Evolutionary conservation across 2,797 vertebrate genomes (phyloP).

Genomic region (Muscicapa striata): DNA sequence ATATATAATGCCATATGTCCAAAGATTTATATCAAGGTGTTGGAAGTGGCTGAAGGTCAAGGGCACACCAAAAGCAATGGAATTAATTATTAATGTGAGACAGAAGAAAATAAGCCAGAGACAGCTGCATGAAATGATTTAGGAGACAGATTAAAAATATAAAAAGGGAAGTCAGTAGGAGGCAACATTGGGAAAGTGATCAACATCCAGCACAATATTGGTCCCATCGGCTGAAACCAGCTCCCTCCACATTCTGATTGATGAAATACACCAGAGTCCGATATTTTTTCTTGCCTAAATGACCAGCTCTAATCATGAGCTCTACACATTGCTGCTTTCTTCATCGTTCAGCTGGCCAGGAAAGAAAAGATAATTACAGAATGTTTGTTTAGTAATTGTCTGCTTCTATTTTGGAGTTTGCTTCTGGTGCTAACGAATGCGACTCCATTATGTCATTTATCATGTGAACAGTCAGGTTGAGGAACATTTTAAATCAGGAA

Average conservation of each 20-base stretch:
- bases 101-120: neutral
- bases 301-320: slow-evolving; percentile 52
- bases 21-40: neutral
- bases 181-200: neutral
- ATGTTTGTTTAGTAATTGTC: slow-evolving; percentile 64
- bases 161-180: slow-evolving; percentile 41
- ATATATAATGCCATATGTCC: neutral
- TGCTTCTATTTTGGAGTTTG: slow-evolving; percentile 56
- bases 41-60: slow-evolving; percentile 10
- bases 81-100: neutral
- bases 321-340: slow-evolving; percentile 25
- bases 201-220: neutral
- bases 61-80: neutral
- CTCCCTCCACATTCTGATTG: neutral
- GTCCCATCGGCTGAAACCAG: neutral
- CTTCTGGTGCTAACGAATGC: slow-evolving; percentile 35
- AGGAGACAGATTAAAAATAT: slow-evolving; percentile 20
- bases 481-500: slow-evolving; percentile 47
- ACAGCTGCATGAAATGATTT: neutral
- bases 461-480: slow-evolving; percentile 54
- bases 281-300: slow-evolving; percentile 45
- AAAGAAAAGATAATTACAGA: slow-evolving; percentile 60
- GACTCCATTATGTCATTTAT: slow-evolving; percentile 60
- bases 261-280: neutral
- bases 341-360: slow-evolving; percentile 47